Base-by-base conservation (phyloP, 2,797 vertebrate species). In the Cottoperca gobio region DNA sequence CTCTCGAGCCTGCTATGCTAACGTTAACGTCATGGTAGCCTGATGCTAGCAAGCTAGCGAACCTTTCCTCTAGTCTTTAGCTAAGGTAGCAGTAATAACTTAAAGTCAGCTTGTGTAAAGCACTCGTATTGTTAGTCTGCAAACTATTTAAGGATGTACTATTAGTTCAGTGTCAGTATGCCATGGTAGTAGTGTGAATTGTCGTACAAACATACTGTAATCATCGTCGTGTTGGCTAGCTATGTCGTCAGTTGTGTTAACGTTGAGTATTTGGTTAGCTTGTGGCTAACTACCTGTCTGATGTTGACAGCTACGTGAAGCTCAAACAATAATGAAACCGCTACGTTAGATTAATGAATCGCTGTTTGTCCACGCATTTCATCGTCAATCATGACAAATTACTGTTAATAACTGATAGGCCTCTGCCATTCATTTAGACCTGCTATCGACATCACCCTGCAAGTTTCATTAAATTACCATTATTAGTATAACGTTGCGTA, bases 31-130 rank as follows among this genome's bases (percentile, higher is more conserved):
- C 57, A 19, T 1, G 28, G 11, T 86, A 89, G 87, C 82, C 1
- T 3, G 26, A 40, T 62, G 88, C 86, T 91, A 90, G 4, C 46
- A 4, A 62, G 76, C 72, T 76, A 86, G 45, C 88, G 3, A 71
- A 5, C 40, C 6, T n/a, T 58, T 46, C 37, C 24, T 53, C 3
- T 39, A 65, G 59, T 66, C 24, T 43, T 7, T 8, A 33, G 55
- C 31, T 70, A 46, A 76, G 24, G 54, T 70, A 37, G 7, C 16
- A 3, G 0, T 12, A 21, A 4, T 59, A 55, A 52, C 17, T 35
- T 39, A 11, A 62, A 63, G 43, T 70, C 46, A 73, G n/a, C 6
- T 14, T 0, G 5, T 19, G 4, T 33, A 8, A 43, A 2, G 23
- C n/a, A 0, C 8, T 40, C 0, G 0, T 12, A 16, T 31, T 40